Conservation (phyloP, 2,113 vertebrate species). For the Ciconia stormi region DNA sequence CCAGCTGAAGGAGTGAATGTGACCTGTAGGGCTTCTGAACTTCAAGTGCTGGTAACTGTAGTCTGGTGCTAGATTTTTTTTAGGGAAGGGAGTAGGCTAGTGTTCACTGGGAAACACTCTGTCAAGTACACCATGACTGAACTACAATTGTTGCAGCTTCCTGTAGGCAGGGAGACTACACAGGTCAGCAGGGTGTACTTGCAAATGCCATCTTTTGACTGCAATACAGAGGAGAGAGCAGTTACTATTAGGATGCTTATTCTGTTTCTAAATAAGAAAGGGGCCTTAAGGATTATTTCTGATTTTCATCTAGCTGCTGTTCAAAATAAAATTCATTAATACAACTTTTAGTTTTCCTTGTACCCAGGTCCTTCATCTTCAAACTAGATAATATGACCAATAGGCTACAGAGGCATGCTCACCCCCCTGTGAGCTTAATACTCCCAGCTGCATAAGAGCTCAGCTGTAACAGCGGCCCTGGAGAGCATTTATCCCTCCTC, state of each 20-base stretch:
- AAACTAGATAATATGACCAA: not conserved
- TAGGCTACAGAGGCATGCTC: not conserved
- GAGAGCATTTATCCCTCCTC: not conserved
- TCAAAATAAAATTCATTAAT: not conserved
- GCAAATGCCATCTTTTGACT: not conserved
- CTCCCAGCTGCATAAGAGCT: not conserved
- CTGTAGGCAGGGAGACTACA: not conserved
- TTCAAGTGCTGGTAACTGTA: not conserved
- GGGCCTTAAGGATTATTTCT: not conserved
- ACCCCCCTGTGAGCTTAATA: not conserved
- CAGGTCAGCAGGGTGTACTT: not conserved
- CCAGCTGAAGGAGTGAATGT: not conserved
- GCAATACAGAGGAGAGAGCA: not conserved
- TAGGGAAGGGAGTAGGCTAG: not conserved
- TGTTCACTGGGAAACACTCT: not conserved
- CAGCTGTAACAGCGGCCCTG: not conserved
- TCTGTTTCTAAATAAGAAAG: not conserved
- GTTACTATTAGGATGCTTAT: not conserved
- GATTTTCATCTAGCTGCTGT: not conserved
- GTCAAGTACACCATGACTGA: not conserved
- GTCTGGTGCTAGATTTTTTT: not conserved
- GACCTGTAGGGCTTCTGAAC: not conserved
- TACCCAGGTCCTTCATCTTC: not conserved
- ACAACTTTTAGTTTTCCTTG: not conserved
- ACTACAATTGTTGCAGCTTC: not conserved